These are phyloP conservation scores for Sigmodon hispidus DNA, from an alignment of 2,113 vertebrate species.

Conservation along the genomic window DNA sequence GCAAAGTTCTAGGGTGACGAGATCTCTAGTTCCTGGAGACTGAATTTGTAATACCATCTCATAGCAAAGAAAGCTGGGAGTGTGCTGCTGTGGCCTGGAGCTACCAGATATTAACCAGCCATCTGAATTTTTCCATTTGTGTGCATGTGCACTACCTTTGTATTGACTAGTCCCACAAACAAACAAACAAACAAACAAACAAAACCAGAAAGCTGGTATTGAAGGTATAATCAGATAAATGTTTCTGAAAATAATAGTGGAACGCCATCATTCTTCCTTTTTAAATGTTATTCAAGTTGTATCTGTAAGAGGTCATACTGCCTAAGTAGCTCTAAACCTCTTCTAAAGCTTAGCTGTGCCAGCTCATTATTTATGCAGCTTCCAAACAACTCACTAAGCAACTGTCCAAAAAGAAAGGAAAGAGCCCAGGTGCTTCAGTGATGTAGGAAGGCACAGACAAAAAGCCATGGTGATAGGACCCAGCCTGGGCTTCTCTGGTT, in stretches of 20 bases:
- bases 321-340: constrained; percentile 51
- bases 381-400: constrained; percentile 70
- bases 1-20: constrained; percentile 77
- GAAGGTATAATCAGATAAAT: constrained; percentile 82
- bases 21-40: constrained; percentile 73
- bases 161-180: constrained; percentile 81
- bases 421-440: neutral
- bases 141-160: constrained; percentile 70
- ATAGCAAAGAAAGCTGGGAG: constrained; percentile 66
- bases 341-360: constrained; percentile 72
- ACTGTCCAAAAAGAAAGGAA: constrained; percentile 70
- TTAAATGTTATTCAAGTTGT: constrained; percentile 68
- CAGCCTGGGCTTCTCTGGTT: constrained; percentile 34
- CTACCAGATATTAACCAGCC: constrained; percentile 75
- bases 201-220: constrained; percentile 81
- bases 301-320: constrained; percentile 76
- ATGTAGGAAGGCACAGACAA: constrained; percentile 60
- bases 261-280: constrained; percentile 66
- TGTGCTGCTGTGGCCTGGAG: constrained; percentile 27
- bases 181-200: constrained; percentile 81
- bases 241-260: constrained; percentile 81
- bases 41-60: constrained; percentile 78
- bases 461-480: constrained; percentile 21
- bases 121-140: constrained; percentile 75
- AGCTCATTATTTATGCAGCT: constrained; percentile 75